Evolutionary conservation across 2,113 vertebrate genomes (phyloP), one percentile per base, ranked within the genome.

Genomic region (Promerops cafer): DNA sequence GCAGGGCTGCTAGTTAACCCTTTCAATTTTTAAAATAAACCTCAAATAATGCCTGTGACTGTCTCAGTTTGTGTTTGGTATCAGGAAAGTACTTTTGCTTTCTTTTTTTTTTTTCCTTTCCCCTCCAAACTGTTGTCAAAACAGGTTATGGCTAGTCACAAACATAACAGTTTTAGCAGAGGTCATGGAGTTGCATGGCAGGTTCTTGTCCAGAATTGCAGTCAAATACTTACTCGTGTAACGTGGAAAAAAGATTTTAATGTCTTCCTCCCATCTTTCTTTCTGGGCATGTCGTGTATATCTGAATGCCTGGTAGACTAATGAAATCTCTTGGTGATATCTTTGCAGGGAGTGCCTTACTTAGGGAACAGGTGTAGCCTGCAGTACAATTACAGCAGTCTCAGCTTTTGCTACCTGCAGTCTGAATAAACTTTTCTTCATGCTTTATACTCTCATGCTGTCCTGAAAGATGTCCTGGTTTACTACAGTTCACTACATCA

Each of bases 371-470:
- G 87, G 79, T 96, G 78, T 95, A 94, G 90, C 89, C 94, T 89
- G 74, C 94, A 92, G 88, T 94, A 66, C 66, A 75, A 23, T 95
- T 88, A 91, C 87, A 94, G 74, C 91, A 96, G 72, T 91, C 89
- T 94, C 92, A 97, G 88, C 92, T 95, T 87, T 91, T 94, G 83
- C 81, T 97, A 2, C 92, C 93, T 93, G 72, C 85, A 94, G 53
- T 93, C 77, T 97, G 95, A 96, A 85, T 96, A 92, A 95, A 86
- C 94, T 96, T 94, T 94, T 87, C 86, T 93, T 95, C 90, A 80
- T 95, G 87, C 94, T 91, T 96, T 93, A 80, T 94, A 56, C 89
- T 75, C 52, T 96, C 87, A 74, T 95, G 85, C 94, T 97, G 89
- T 91, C 89, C 94, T 92, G 94, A 95, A 91, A 95, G 95, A 94